phyloP scores from a whole-genome alignment of 2,113 vertebrate species.

The Tragelaphus imberbis region DNA sequence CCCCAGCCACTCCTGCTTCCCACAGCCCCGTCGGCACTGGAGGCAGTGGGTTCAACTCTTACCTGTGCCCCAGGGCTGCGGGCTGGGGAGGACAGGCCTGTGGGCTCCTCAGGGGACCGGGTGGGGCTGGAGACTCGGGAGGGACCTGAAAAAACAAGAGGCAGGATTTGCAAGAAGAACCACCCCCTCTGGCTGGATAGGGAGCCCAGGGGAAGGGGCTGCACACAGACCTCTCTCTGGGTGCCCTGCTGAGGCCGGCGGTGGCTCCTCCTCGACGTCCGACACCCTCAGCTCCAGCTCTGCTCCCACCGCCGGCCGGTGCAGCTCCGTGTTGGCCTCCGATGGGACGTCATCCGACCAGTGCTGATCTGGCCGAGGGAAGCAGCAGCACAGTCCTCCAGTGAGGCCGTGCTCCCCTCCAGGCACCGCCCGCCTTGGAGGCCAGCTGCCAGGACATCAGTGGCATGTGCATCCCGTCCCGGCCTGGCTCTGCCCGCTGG shows the following conservation, averaged over 20 bases:
- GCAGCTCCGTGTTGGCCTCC: slow-evolving; percentile 89
- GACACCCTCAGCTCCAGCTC: slow-evolving; percentile 71
- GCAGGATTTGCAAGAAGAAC: background rate
- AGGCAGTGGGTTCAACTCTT: slow-evolving; percentile 17
- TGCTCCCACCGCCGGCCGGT: background rate
- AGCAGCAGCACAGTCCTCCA: background rate
- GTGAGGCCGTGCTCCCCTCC: background rate
- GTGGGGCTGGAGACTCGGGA: slow-evolving; percentile 53
- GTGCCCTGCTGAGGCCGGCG: background rate
- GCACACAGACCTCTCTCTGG: slow-evolving; percentile 64
- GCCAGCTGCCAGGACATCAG: background rate
- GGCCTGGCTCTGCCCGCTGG: background rate
- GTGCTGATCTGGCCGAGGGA: slow-evolving; percentile 25
- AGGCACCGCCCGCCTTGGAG: background rate
- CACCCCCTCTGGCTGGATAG: accelerated
- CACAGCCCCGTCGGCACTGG: background rate
- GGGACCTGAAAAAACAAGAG: slow-evolving; percentile 47
- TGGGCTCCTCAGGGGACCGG: slow-evolving; percentile 32
- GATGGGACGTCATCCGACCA: slow-evolving; percentile 89
- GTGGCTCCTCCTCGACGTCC: slow-evolving; percentile 50
- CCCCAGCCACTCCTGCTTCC: background rate
- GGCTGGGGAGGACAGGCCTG: slow-evolving; percentile 53
- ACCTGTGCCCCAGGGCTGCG: slow-evolving; percentile 77
- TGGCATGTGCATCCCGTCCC: accelerated
- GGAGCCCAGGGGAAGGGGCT: background rate